Percentiles rank a stretch among this genome's conserved stretches.
These are phyloP conservation scores for Hypanus sabinus DNA, from an alignment of 2,113 vertebrate genomes.

Conservation along the genomic window DNA sequence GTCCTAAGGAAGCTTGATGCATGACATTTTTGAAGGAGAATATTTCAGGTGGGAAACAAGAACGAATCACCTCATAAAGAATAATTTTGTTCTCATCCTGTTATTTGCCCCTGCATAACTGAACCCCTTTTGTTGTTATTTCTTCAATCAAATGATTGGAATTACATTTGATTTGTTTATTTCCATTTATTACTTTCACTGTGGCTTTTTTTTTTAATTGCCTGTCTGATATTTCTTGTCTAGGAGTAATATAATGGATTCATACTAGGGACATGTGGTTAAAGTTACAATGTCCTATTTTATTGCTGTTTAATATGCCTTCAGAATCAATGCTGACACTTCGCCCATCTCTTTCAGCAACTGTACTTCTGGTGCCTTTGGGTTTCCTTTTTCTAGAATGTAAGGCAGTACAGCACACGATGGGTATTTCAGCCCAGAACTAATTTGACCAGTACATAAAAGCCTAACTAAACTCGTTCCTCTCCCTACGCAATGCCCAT, in stretches of 20 bases:
- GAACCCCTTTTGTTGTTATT: background rate
- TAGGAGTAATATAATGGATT: background rate
- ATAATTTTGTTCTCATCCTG: background rate
- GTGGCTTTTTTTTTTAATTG: background rate
- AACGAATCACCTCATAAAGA: background rate
- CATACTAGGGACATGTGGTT: background rate
- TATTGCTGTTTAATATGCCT: background rate
- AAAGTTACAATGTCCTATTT: background rate
- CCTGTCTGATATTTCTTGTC: background rate
- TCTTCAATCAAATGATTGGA: background rate
- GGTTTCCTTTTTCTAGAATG: background rate
- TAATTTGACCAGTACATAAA: too few species aligned
- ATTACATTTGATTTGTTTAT: background rate
- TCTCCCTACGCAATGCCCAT: too few species aligned
- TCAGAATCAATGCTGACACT: background rate
- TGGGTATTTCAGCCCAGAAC: too few species aligned
- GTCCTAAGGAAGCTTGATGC: too few species aligned
- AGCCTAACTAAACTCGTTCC: too few species aligned
- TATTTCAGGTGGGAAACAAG: background rate
- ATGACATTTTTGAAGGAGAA: background rate
- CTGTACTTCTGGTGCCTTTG: background rate
- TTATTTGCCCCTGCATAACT: background rate
- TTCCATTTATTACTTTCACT: background rate
- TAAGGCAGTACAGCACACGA: too few species aligned
- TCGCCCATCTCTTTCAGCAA: background rate